phyloP scores from a whole-genome alignment of 2,797 vertebrate genomes.

The Tarsius wallacei region DNA sequence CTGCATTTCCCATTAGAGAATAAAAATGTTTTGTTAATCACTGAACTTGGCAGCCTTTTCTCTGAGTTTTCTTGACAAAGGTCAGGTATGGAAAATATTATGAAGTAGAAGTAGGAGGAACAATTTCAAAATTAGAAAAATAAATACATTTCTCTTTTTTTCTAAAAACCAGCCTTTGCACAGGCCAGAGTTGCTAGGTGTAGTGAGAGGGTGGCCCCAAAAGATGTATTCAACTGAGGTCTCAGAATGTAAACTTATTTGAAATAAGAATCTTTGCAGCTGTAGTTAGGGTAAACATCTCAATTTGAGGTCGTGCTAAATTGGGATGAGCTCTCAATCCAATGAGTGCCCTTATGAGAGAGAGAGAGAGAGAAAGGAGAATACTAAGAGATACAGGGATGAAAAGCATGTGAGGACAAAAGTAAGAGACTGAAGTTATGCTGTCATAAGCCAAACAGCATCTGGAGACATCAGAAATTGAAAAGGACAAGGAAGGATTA shows the following conservation, averaged over 20 bases:
- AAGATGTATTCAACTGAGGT: too few relatives aligned
- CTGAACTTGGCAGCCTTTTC: not conserved
- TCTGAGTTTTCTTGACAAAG: not conserved
- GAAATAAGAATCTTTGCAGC: not conserved
- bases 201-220: not conserved
- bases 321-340: not conserved
- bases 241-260: not conserved
- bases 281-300: not conserved
- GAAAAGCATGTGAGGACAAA: not conserved
- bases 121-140: not conserved
- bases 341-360: not conserved
- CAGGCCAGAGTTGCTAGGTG: not conserved
- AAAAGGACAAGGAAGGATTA: not conserved
- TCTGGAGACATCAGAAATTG: fast-evolving
- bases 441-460: not conserved
- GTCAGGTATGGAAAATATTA: not conserved
- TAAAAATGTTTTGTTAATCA: too few relatives aligned
- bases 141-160: not conserved
- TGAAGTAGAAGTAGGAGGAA: not conserved
- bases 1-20: not conserved
- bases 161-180: not conserved
- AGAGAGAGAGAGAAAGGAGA: not conserved
- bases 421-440: not conserved
- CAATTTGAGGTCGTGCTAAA: not conserved
- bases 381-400: not conserved